These are phyloP conservation scores for Lycia hirtaria DNA, from an alignment of 2,888 invertebrate species.

Conservation along the genomic window DNA sequence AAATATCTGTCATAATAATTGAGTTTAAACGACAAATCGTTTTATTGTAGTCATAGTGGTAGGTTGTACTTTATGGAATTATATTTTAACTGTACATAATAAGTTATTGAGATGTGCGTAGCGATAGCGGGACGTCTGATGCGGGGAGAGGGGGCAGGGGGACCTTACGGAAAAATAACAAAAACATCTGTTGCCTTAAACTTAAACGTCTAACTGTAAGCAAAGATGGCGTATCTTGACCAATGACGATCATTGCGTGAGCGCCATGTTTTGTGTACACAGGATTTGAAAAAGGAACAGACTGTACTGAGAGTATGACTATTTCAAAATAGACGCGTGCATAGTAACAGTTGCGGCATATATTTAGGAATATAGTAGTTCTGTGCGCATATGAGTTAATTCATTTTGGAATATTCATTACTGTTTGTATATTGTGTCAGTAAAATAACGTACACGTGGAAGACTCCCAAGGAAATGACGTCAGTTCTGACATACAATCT, in stretches of 20 bases:
- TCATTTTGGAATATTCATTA: background rate
- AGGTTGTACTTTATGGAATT: constrained; percentile 77
- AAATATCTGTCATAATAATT: constrained; percentile 84
- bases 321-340: background rate
- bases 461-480: constrained; percentile 53
- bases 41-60: constrained; percentile 82
- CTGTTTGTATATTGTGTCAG: constrained; percentile 3
- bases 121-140: constrained; percentile 45
- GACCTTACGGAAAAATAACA: constrained; percentile 15
- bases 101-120: constrained; percentile 61
- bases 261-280: too few relatives aligned
- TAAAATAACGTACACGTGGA: constrained; percentile 36
- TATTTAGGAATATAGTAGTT: background rate
- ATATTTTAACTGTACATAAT: constrained; percentile 72
- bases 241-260: too few relatives aligned
- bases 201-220: too few relatives aligned
- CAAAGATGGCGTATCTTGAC: too few relatives aligned
- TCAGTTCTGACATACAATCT: background rate
- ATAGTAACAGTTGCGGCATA: background rate
- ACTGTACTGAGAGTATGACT: constrained; percentile 6
- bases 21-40: constrained; percentile 82
- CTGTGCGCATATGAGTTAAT: background rate
- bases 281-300: too few relatives aligned
- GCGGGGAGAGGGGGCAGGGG: constrained; percentile 33
- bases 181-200: too few relatives aligned